Conservation (phyloP, 2,888 invertebrate species). For the Schizaphis graminum region DNA sequence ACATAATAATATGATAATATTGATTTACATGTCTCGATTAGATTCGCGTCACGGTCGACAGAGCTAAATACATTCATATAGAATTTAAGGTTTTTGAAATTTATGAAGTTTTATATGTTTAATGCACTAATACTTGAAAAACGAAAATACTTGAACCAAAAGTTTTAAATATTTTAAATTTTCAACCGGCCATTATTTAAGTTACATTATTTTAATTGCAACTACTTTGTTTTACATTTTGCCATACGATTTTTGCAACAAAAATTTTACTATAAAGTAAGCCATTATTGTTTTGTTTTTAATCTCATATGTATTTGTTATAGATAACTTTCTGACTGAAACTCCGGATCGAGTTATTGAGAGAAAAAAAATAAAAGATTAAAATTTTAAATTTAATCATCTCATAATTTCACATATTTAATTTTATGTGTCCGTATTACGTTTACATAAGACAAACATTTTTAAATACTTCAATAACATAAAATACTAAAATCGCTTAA, state of each 20-base stretch:
- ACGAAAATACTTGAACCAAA: background rate
- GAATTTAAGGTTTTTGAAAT: background rate
- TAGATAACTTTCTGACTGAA: background rate
- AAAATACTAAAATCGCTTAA: background rate
- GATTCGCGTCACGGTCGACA: background rate
- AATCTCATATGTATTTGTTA: background rate
- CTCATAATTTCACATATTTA: background rate
- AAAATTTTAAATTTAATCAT: background rate
- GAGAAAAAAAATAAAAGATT: background rate
- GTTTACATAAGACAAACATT: background rate
- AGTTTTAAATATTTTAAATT: background rate
- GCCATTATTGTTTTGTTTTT: background rate
- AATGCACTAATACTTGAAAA: background rate
- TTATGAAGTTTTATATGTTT: background rate
- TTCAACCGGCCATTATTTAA: background rate
- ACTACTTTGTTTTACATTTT: background rate
- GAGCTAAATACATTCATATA: background rate
- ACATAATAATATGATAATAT: background rate
- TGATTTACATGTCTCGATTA: background rate
- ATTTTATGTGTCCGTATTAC: background rate
- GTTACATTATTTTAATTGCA: background rate
- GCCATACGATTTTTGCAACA: background rate
- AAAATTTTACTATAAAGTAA: background rate
- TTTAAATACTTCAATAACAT: background rate
- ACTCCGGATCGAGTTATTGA: background rate